A percentile compares a stretch with the other conserved stretches of the same genome.
Conservation (phyloP, 92 coral and sea anemone species). For the Zoanthus gigantus region DNA sequence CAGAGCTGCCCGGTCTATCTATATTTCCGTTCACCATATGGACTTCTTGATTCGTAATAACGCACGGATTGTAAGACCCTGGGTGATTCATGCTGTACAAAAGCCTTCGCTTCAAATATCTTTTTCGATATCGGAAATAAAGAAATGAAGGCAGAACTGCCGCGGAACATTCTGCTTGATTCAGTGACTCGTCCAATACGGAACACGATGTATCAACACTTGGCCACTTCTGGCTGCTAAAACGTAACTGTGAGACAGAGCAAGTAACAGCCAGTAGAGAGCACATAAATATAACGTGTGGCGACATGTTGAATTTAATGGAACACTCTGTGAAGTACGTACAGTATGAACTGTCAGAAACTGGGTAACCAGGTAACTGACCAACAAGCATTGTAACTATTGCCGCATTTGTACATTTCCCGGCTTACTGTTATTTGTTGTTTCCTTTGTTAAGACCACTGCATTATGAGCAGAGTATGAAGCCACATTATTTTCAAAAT, state of each 20-base stretch:
- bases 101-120: conserved; percentile 49
- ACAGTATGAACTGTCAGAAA: conserved; percentile 45
- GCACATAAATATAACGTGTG: conserved; percentile 47
- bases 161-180: conserved; percentile 45
- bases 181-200: conserved; percentile 48
- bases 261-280: conserved; percentile 49
- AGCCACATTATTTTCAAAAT: conserved; percentile 31
- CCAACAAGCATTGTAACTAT: conserved; percentile 41
- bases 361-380: conserved; percentile 43
- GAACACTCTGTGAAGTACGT: conserved; percentile 38
- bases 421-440: conserved; percentile 33
- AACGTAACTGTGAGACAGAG: conserved; percentile 47
- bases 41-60: conserved; percentile 49
- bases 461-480: conserved; percentile 45
- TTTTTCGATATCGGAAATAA: conserved; percentile 45
- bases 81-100: conserved; percentile 55
- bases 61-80: conserved; percentile 50
- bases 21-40: conserved; percentile 54
- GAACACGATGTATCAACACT: conserved; percentile 41
- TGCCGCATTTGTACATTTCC: conserved; percentile 38
- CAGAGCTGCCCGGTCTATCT: conserved; percentile 50
- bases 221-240: conserved; percentile 47
- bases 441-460: conserved; percentile 44
- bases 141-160: conserved; percentile 47
- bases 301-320: conserved; percentile 43